These are phyloP conservation scores for Cariama cristata DNA, from an alignment of 2,113 vertebrate genomes.

Conservation along the genomic window DNA sequence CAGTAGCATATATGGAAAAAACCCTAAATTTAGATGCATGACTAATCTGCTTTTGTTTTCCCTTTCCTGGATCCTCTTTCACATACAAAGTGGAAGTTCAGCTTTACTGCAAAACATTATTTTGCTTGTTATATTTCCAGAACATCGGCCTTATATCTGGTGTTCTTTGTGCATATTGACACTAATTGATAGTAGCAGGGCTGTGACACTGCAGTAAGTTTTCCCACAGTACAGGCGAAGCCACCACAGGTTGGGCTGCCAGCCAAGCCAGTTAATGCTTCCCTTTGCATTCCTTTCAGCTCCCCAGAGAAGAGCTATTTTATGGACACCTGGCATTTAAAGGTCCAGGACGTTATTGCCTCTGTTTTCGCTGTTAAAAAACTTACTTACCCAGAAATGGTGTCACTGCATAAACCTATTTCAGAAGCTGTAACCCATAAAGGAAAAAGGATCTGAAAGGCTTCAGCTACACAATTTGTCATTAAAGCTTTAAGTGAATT, in stretches of 20 bases:
- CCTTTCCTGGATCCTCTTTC: constrained; percentile 28
- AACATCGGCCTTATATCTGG: constrained; percentile 19
- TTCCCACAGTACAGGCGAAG: constrained; percentile 58
- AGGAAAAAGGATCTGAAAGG: background rate
- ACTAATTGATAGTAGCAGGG: constrained; percentile 65
- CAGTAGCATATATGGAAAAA: constrained; percentile 37
- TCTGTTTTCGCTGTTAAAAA: constrained; percentile 1
- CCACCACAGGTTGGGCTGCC: constrained; percentile 63
- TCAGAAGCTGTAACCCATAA: background rate
- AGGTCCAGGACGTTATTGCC: background rate
- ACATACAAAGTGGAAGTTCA: constrained; percentile 32
- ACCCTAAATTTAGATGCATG: constrained; percentile 8
- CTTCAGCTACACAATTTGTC: background rate
- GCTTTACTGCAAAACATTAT: background rate
- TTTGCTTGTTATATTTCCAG: constrained; percentile 48
- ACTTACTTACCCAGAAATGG: background rate
- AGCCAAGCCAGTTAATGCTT: constrained; percentile 57
- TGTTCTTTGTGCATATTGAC: constrained; percentile 61
- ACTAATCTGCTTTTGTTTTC: constrained; percentile 29
- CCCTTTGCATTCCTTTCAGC: constrained; percentile 58
- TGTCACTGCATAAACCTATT: background rate
- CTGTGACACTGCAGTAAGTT: constrained; percentile 65
- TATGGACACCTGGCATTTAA: constrained; percentile 46
- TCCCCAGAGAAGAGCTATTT: constrained; percentile 51
- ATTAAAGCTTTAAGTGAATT: constrained; percentile 24